Base-by-base conservation (phyloP, 2,113 vertebrate species). In the Ptyas mucosa region DNA sequence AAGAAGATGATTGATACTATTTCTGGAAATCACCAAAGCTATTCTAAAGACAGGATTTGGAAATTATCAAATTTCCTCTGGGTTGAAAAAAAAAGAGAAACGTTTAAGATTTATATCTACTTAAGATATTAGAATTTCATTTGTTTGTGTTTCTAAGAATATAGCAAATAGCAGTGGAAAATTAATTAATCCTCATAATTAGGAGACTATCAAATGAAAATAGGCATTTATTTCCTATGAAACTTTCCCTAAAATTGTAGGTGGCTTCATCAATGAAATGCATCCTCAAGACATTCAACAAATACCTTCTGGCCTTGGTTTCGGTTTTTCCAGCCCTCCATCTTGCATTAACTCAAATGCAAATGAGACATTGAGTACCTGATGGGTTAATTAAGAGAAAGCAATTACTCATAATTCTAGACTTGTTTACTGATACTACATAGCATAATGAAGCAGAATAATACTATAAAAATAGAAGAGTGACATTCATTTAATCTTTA, bases 301-400 rank as follows among this genome's bases (percentile, higher is more conserved):
- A 12, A 86, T 98, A 99, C 99, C 99, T 98, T 99, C 99, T 88
- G 99, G 98, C 89, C 99, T 97, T 34, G 99, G 99, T 90, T 99
- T 99, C 86, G 99, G 99, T 96, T 98, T 99, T 97, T 99, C 99
- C 96, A 99, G 90, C 58, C 99, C 99, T 93, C 99, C 99, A 10
- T 99, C 99, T 94, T 99, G 99, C 99, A 99, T 99, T 95, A 99
- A 98, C 90, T 99, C 99, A 96, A 99, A 99, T 1, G 99, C 98
- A 95, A 99, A 99, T 86, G 99, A 98, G 69, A 99, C 99, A 3
- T 99, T 99, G 95, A 99, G 96, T 2, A 99, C 99, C 99, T 99
- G 94, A 88, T 53, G 93, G 95, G 51, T 94, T 21, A 96, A 95
- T 57, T 10, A 75, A 95, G 29, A 91, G 46, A 91, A n/a, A 95